Conservation (phyloP, 2,113 vertebrate genomes). For the Ageneiosus marmoratus region DNA sequence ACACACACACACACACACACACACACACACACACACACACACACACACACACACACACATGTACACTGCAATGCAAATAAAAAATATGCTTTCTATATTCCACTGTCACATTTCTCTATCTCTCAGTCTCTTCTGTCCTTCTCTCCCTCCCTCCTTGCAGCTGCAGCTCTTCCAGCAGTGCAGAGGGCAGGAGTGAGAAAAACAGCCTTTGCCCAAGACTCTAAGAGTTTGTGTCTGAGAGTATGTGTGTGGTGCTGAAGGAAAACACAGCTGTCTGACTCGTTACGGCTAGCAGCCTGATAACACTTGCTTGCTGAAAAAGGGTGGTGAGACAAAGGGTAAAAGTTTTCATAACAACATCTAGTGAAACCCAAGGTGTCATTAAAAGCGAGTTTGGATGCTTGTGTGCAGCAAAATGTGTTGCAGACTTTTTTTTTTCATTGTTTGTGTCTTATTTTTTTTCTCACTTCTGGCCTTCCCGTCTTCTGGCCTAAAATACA, state of each 20-base stretch:
- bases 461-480: conserved; percentile 22
- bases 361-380: conserved; percentile 15
- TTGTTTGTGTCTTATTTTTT: neutral
- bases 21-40: neutral
- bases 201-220: conserved; percentile 49
- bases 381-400: conserved; percentile 19
- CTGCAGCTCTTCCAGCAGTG: conserved; percentile 46
- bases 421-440: conserved; percentile 4
- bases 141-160: conserved; percentile 28
- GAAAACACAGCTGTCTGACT: conserved; percentile 56
- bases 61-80: neutral
- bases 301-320: conserved; percentile 24
- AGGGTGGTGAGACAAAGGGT: conserved; percentile 11
- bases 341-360: neutral
- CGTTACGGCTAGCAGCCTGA: conserved; percentile 42
- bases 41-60: neutral
- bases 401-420: neutral
- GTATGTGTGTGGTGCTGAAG: conserved; percentile 44
- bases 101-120: neutral
- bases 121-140: neutral
- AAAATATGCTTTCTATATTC: neutral
- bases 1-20: too few relatives aligned
- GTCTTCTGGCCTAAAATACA: neutral
- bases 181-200: conserved; percentile 47
- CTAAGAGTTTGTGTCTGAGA: conserved; percentile 36